phyloP scores from a whole-genome alignment of 2,113 vertebrate genomes.

The Helogale parvula region DNA sequence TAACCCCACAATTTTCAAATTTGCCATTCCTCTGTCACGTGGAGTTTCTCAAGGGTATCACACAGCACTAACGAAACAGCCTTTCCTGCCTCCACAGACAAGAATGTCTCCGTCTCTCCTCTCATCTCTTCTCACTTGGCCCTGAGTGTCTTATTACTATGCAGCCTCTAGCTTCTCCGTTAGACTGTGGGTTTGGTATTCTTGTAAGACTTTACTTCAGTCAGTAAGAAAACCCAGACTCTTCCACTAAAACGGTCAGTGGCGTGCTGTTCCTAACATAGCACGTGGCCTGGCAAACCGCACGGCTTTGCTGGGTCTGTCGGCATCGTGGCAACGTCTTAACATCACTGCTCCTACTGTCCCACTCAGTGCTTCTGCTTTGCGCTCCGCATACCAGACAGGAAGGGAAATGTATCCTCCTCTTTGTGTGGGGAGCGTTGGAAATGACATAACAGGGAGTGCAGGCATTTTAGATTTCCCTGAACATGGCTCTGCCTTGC shows the following conservation, averaged over 20 bases:
- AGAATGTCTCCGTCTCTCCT: background rate
- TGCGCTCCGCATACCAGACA: background rate
- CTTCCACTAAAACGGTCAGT: background rate
- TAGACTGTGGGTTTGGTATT: background rate
- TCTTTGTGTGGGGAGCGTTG: background rate
- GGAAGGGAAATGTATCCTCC: background rate
- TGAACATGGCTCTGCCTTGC: background rate
- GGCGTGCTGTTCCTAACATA: background rate
- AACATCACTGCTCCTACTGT: background rate
- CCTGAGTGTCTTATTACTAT: background rate
- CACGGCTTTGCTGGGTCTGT: background rate
- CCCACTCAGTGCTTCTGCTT: rapidly evolving
- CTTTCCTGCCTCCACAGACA: background rate
- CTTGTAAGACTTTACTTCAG: background rate
- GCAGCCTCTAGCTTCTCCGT: background rate
- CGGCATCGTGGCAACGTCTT: background rate
- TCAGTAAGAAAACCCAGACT: background rate
- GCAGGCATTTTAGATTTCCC: background rate
- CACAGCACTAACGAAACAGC: background rate
- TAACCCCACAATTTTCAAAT: background rate
- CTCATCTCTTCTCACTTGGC: background rate
- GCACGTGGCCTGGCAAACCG: background rate
- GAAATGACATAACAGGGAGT: background rate
- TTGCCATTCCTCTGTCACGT: background rate
- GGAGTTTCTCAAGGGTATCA: background rate